phyloP scores from a whole-genome alignment of 2,797 vertebrate species.

The Chelmon rostratus region DNA sequence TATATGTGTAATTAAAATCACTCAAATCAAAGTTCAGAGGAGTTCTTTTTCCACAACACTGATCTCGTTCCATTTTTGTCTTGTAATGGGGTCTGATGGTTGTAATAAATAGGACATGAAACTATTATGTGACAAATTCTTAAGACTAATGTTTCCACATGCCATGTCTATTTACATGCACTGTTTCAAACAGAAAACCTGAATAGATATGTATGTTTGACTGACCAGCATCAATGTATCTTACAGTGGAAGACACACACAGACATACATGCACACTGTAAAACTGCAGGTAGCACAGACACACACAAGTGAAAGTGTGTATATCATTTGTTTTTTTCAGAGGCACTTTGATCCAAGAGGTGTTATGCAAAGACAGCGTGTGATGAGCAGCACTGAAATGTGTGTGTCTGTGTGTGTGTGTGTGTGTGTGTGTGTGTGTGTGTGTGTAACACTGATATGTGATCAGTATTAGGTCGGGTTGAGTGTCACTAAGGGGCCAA shows the following conservation, averaged over 20 bases:
- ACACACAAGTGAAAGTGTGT: constrained; percentile 21
- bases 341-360: constrained; percentile 52
- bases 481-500: constrained; percentile 71
- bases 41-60: neutral
- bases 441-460: constrained; percentile 52
- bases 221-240: neutral
- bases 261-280: neutral
- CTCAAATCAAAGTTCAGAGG: neutral
- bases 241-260: neutral
- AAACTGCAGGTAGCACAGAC: constrained; percentile 13
- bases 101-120: constrained; percentile 10
- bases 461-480: constrained; percentile 59
- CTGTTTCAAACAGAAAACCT: constrained; percentile 7
- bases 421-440: constrained; percentile 24
- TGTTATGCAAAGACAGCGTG: constrained; percentile 43
- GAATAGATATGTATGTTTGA: neutral
- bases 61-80: neutral
- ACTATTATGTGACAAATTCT: neutral
- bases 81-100: neutral
- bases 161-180: neutral
- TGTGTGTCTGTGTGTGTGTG: constrained; percentile 1
- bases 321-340: constrained; percentile 34
- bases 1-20: neutral
- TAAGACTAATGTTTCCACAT: neutral
- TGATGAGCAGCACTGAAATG: constrained; percentile 39